Percentiles rank a stretch among this genome's conserved stretches.
phyloP scores from a whole-genome alignment of 23 tunicate genomes.

The Halocynthia roretzi region DNA sequence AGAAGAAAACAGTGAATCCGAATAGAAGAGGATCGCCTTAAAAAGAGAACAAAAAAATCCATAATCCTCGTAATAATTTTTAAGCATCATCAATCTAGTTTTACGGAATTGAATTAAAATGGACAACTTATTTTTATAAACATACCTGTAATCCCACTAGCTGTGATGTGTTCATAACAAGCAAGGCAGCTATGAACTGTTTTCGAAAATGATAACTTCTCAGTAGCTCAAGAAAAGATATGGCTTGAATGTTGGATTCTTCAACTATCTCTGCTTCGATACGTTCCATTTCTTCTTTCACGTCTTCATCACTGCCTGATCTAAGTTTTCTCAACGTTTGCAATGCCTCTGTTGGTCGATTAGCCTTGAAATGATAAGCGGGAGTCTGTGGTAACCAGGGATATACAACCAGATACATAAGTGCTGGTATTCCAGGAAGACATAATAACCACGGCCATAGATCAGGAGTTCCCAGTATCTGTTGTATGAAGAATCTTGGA shows the following conservation, averaged over 20 bases:
- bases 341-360: conserved; percentile 8
- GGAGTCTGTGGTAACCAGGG: conserved; percentile 24
- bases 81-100: too few species aligned
- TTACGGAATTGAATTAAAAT: too few species aligned
- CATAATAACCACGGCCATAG: conserved; percentile 22
- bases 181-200: not conserved
- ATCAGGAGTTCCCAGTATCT: conserved; percentile 18
- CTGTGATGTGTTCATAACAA: not conserved
- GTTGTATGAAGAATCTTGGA: not conserved
- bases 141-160: conserved; percentile 13
- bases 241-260: too few species aligned
- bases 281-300: not conserved
- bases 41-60: not conserved
- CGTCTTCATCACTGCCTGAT: not conserved
- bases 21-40: conserved; percentile 8
- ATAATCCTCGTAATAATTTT: too few species aligned
- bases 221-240: not conserved
- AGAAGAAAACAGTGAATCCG: not conserved
- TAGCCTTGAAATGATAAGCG: not conserved
- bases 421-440: not conserved
- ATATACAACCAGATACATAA: conserved; percentile 4
- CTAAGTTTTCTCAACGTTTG: conserved; percentile 4
- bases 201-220: not conserved
- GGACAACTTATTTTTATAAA: too few species aligned
- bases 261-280: not conserved